A percentile compares a stretch with the other conserved stretches of the same genome.
phyloP scores from a whole-genome alignment of 2,113 vertebrate genomes.

The Pelobates fuscus region DNA sequence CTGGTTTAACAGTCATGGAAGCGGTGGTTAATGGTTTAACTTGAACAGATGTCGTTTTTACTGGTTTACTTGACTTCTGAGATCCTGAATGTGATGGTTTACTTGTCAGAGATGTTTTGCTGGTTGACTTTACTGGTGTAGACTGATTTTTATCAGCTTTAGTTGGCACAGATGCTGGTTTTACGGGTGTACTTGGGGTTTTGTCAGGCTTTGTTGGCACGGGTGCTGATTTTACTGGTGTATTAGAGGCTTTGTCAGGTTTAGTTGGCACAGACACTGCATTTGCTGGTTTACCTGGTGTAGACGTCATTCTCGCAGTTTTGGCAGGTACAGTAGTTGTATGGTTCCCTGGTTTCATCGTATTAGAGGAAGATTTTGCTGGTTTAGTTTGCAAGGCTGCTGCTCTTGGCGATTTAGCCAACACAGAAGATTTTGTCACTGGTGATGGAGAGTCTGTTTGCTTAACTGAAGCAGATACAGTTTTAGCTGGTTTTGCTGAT shows the following conservation, averaged over 20 bases:
- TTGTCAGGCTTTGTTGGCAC: background rate
- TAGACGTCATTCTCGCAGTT: background rate
- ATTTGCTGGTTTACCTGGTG: conserved; percentile 1
- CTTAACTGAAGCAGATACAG: background rate
- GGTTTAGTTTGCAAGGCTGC: conserved; percentile 6
- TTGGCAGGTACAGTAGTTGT: background rate
- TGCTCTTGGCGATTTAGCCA: background rate
- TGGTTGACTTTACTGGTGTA: background rate
- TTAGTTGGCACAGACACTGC: background rate
- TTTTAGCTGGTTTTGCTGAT: conserved; percentile 23
- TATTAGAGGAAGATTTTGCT: conserved; percentile 8
- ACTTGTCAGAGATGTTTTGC: background rate
- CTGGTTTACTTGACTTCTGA: background rate
- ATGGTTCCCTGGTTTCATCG: conserved; percentile 2
- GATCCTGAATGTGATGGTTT: conserved; percentile 8
- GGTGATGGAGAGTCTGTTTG: background rate
- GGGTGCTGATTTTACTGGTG: conserved; percentile 2
- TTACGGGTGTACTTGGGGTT: background rate
- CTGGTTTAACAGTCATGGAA: background rate
- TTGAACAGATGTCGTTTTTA: background rate
- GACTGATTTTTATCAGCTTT: background rate
- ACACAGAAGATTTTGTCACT: background rate
- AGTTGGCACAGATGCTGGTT: background rate
- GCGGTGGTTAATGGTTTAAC: background rate
- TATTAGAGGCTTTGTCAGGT: background rate